These are phyloP conservation scores for Cephus runcator DNA, from an alignment of 2,888 invertebrate genomes.

Conservation along the genomic window DNA sequence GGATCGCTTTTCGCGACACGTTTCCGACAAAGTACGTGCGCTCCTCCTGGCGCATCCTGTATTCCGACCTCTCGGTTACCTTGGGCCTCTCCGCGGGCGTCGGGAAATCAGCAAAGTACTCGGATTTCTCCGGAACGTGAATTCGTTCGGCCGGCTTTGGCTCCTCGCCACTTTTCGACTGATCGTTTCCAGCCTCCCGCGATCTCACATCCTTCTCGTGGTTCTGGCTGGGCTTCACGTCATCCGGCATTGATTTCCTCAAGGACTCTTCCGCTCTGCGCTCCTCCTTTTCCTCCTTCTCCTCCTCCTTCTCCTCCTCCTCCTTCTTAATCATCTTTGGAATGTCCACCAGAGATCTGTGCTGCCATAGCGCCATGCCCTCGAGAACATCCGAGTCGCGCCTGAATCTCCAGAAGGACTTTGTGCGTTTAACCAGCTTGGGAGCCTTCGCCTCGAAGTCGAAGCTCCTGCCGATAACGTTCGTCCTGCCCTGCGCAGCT, in stretches of 20 bases:
- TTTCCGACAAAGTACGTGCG: constrained; percentile 60
- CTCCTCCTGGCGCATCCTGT: constrained; percentile 48
- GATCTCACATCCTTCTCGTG: constrained; percentile 30
- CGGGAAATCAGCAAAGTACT: constrained; percentile 58
- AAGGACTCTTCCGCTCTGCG: constrained; percentile 35
- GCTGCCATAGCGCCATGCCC: constrained; percentile 89
- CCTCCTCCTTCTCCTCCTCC: constrained; percentile 63
- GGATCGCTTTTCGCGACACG: constrained; percentile 60
- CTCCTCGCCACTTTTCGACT: constrained; percentile 39
- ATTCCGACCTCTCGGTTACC: constrained; percentile 51
- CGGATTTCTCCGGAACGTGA: constrained; percentile 53
- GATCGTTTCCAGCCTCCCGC: constrained; percentile 12
- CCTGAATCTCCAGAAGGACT: constrained; percentile 88
- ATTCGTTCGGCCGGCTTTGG: constrained; percentile 60
- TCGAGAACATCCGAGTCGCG: constrained; percentile 80
- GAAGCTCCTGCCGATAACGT: constrained; percentile 61
- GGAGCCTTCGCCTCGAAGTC: constrained; percentile 69
- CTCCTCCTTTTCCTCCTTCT: constrained; percentile 44
- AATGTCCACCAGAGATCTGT: constrained; percentile 84
- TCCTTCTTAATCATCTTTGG: constrained; percentile 70
- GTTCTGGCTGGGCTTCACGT: constrained; percentile 23
- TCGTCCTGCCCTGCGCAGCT: constrained; percentile 59
- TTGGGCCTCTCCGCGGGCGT: constrained; percentile 61
- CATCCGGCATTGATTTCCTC: constrained; percentile 66
- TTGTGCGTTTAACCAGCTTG: constrained; percentile 78